These are phyloP conservation scores for Cantharis rustica DNA, from an alignment of 2,888 invertebrate genomes.

Conservation along the genomic window DNA sequence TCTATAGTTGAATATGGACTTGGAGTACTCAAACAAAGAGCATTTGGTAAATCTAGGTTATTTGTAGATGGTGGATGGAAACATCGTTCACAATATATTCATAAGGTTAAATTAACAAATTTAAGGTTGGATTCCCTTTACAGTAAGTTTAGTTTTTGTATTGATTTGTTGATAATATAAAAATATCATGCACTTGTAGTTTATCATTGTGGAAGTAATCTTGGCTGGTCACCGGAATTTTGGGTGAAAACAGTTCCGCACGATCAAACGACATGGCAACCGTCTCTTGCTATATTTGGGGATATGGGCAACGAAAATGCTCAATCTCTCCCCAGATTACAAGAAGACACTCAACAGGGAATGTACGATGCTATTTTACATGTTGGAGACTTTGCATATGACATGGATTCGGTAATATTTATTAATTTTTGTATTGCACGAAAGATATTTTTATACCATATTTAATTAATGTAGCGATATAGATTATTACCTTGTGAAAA, in stretches of 20 bases:
- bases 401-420: constrained; percentile 73
- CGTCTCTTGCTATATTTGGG: constrained; percentile 85
- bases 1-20: constrained; percentile 79
- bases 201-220: constrained; percentile 79
- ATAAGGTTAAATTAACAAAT: constrained; percentile 69
- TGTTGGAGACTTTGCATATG: constrained; percentile 95
- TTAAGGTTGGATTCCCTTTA: constrained; percentile 69
- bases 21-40: constrained; percentile 59
- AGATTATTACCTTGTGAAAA: no score
- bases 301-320: constrained; percentile 95
- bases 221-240: constrained; percentile 84
- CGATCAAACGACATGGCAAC: constrained; percentile 69
- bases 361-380: constrained; percentile 87
- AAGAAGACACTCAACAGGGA: constrained; percentile 79
- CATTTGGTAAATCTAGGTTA: constrained; percentile 61
- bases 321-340: constrained; percentile 80
- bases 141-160: constrained; percentile 52
- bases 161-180: background rate
- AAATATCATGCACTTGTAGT: constrained; percentile 38
- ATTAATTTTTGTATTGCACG: background rate
- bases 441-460: background rate
- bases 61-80: constrained; percentile 78
- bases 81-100: constrained; percentile 74
- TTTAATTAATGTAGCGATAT: no score
- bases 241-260: constrained; percentile 74